Conservation (phyloP, 2,797 vertebrate genomes). For the Fistularia tabacaria region DNA sequence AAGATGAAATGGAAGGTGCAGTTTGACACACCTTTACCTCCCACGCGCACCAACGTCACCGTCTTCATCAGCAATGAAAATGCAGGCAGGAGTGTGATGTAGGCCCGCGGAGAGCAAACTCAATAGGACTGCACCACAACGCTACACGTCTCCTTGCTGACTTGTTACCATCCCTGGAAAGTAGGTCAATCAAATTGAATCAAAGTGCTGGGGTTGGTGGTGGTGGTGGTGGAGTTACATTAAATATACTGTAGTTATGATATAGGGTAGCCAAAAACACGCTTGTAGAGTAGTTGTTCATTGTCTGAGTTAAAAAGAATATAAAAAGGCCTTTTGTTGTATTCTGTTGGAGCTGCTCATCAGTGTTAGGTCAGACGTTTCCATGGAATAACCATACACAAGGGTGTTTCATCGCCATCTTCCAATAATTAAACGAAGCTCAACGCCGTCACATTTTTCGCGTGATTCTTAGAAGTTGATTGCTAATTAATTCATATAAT, state of each 20-base stretch:
- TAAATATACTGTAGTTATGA: neutral
- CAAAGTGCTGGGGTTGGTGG: no score
- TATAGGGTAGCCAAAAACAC: neutral
- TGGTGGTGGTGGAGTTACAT: slow-evolving; percentile 14
- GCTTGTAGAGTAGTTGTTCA: no score
- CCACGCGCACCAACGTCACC: neutral
- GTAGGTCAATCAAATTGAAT: slow-evolving; percentile 68
- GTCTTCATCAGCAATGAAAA: slow-evolving; percentile 45
- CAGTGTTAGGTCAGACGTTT: no score
- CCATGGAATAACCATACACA: no score
- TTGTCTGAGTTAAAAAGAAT: no score
- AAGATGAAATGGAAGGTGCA: slow-evolving; percentile 1
- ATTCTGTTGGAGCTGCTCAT: no score
- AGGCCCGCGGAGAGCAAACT: slow-evolving; percentile 42
- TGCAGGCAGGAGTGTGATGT: slow-evolving; percentile 45
- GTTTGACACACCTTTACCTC: slow-evolving; percentile 6
- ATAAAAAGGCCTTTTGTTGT: no score
- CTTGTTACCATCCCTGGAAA: slow-evolving; percentile 66
- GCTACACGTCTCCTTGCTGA: slow-evolving; percentile 47
- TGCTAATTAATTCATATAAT: neutral
- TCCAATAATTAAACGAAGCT: no score
- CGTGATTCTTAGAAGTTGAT: neutral
- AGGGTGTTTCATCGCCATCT: no score
- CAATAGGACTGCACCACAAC: slow-evolving; percentile 40
- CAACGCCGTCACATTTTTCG: no score